Conservation (phyloP, 1,140 invertebrate species). For the Octopus bimaculoides region DNA sequence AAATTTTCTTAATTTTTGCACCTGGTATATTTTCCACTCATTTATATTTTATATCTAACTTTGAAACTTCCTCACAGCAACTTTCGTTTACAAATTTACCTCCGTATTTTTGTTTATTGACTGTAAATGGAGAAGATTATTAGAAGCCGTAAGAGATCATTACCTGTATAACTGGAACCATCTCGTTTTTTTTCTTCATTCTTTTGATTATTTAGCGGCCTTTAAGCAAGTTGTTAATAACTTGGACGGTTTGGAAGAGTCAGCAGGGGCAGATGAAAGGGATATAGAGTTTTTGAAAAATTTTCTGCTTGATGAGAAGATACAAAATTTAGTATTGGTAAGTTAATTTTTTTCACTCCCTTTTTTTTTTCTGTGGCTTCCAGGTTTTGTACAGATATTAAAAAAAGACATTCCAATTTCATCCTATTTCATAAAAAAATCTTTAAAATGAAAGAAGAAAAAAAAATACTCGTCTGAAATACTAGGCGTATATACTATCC, state of each 20-base stretch:
- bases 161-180: no score
- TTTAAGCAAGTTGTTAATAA: slow-evolving; percentile 31
- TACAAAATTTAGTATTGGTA: slow-evolving; percentile 41
- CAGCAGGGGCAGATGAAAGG: slow-evolving; percentile 27
- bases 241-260: slow-evolving; percentile 35
- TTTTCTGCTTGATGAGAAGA: slow-evolving; percentile 31
- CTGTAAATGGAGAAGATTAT: no score
- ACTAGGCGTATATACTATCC: no score
- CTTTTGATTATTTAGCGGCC: slow-evolving; percentile 30
- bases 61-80: no score
- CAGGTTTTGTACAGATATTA: background rate
- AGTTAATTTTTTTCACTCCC: background rate
- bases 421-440: background rate
- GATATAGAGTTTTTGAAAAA: slow-evolving; percentile 43
- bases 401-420: background rate
- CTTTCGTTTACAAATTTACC: no score
- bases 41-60: no score
- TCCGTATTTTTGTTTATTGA: no score
- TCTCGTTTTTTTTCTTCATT: background rate
- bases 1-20: no score
- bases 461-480: no score
- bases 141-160: no score
- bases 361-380: background rate
- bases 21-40: no score
- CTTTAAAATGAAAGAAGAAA: no score